Conservation (phyloP, 2,888 invertebrate species). For the Copidosoma aretas region DNA sequence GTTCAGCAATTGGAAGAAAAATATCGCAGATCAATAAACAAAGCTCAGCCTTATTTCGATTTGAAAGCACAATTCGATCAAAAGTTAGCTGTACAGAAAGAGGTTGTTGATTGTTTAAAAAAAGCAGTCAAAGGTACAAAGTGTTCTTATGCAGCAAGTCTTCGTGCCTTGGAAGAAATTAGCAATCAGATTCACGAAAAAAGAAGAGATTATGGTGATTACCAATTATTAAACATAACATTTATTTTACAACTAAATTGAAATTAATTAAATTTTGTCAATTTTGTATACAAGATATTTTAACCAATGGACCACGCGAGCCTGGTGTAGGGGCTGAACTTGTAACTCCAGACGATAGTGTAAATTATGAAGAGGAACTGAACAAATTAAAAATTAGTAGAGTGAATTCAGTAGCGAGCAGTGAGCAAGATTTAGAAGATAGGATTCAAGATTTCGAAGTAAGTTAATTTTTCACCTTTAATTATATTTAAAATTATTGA, state of each 20-base stretch:
- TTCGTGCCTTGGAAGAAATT: conserved; percentile 85
- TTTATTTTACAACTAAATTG: not conserved
- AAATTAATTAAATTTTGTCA: conserved; percentile 1
- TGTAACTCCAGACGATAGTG: conserved; percentile 56
- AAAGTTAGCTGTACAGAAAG: conserved; percentile 84
- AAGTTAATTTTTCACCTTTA: conserved; percentile 23
- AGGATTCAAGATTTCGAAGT: conserved; percentile 55
- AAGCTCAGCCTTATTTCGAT: conserved; percentile 90
- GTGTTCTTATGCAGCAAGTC: conserved; percentile 79
- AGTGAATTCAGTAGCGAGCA: conserved; percentile 52
- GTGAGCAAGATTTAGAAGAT: conserved; percentile 50
- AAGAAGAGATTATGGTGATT: conserved; percentile 67
- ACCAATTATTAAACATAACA: conserved; percentile 7
- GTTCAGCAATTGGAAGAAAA: conserved; percentile 83
- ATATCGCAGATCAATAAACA: conserved; percentile 80
- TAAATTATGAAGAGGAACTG: conserved; percentile 52
- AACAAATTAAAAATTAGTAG: conserved; percentile 51
- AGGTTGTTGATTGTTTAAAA: conserved; percentile 82
- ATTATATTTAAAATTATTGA: conserved; percentile 5
- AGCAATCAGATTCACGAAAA: conserved; percentile 88
- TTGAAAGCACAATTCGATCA: conserved; percentile 86
- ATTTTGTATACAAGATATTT: conserved; percentile 49
- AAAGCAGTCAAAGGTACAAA: conserved; percentile 81
- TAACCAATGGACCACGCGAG: conserved; percentile 67
- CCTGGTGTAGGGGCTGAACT: conserved; percentile 73